Evolutionary conservation across 2,797 vertebrate species (phyloP).

Genomic region (Nyctibius grandis): DNA sequence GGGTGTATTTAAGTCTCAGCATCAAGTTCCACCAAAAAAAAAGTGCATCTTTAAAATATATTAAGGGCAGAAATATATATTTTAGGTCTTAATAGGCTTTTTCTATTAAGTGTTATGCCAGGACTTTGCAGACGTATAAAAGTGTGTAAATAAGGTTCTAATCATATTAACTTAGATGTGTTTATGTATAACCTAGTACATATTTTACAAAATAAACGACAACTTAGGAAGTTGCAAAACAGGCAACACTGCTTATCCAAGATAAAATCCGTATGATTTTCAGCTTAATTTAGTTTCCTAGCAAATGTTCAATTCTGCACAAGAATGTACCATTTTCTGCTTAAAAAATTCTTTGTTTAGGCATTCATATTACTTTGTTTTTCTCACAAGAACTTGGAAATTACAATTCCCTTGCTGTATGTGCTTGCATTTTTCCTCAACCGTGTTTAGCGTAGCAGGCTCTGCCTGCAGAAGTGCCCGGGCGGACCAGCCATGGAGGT

Average conservation of each 20-base stretch:
- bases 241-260: not conserved
- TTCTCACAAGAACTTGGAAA: not conserved
- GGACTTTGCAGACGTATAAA: not conserved
- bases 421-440: not conserved
- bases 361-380: not conserved
- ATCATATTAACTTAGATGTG: not conserved
- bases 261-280: not conserved
- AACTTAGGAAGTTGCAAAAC: not conserved
- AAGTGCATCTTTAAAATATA: not conserved
- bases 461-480: not conserved
- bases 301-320: not conserved
- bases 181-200: not conserved
- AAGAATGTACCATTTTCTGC: not conserved
- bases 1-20: conserved; percentile 10
- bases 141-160: not conserved
- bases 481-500: not conserved
- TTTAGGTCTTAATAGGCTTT: not conserved
- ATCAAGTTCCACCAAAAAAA: not conserved
- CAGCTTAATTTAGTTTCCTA: not conserved
- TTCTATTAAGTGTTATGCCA: not conserved
- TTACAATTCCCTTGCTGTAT: not conserved
- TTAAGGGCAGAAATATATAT: not conserved
- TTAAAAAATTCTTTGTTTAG: not conserved
- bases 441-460: not conserved
- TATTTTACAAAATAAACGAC: not conserved